phyloP scores from a whole-genome alignment of 2,113 vertebrate genomes.

The Melospiza georgiana region DNA sequence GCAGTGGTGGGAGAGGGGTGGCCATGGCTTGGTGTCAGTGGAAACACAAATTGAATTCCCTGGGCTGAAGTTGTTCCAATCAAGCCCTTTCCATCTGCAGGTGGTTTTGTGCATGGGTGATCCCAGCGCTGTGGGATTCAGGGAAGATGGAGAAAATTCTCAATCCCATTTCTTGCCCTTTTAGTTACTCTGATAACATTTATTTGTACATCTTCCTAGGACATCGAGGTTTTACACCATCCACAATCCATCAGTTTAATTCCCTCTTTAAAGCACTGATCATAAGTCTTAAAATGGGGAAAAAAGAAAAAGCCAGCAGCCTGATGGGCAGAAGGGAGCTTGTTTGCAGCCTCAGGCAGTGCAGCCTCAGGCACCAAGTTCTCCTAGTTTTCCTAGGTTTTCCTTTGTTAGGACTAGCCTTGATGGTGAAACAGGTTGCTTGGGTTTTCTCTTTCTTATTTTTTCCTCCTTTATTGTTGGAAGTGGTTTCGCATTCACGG shows the following conservation, averaged over 20 bases:
- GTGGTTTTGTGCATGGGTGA: neutral
- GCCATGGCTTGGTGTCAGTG: accelerated
- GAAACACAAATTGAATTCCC: neutral
- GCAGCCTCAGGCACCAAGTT: neutral
- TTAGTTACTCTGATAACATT: neutral
- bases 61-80: neutral
- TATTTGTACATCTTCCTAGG: neutral
- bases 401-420: neutral
- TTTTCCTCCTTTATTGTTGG: neutral
- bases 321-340: neutral
- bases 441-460: accelerated
- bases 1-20: neutral
- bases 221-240: neutral
- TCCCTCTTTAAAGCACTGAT: constrained; percentile 4
- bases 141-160: neutral
- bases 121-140: neutral
- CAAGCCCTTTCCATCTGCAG: neutral
- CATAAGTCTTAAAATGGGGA: neutral
- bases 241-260: constrained; percentile 10
- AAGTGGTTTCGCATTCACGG: neutral
- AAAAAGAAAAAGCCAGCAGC: neutral
- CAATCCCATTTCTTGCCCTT: neutral
- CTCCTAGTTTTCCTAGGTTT: neutral
- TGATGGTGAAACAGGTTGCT: neutral
- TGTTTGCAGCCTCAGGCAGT: neutral